Percentiles rank a stretch among this genome's conserved stretches.
phyloP scores from a whole-genome alignment of 2,797 vertebrate species.

The Xenopus petersii region DNA sequence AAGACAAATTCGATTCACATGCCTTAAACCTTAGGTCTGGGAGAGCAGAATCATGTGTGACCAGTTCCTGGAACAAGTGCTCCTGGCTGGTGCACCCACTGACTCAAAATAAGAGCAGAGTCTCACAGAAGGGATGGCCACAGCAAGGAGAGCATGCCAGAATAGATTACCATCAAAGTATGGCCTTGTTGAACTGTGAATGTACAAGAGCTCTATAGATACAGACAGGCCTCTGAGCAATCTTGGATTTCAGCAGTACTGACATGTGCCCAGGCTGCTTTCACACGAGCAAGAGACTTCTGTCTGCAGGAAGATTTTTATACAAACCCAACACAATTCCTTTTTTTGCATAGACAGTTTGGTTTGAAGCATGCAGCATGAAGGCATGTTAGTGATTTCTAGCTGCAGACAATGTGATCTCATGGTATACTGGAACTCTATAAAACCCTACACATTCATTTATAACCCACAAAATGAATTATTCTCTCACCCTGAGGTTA shows the following conservation, averaged over 20 bases:
- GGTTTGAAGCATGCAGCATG: too few species aligned
- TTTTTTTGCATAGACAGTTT: too few species aligned
- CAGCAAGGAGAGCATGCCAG: constrained; percentile 73
- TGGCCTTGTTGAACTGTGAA: constrained; percentile 81
- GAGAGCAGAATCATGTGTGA: constrained; percentile 76
- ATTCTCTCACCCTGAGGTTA: too few species aligned
- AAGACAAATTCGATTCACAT: background rate
- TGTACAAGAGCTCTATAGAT: constrained; percentile 43
- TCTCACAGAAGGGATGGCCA: constrained; percentile 62
- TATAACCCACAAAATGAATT: too few species aligned
- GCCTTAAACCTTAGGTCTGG: constrained; percentile 77
- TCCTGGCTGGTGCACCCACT: constrained; percentile 67
- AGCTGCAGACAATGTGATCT: too few species aligned
- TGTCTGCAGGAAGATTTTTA: background rate
- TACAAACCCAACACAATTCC: too few species aligned
- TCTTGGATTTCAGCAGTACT: constrained; percentile 3
- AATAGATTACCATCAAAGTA: constrained; percentile 73
- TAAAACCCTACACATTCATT: too few species aligned
- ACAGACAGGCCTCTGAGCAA: constrained; percentile 33
- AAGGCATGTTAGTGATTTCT: too few species aligned
- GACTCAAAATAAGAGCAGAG: constrained; percentile 67
- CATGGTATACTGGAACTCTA: too few species aligned
- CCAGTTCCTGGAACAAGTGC: constrained; percentile 82
- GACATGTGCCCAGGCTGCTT: constrained; percentile 6
- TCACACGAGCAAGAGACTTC: background rate